Conservation (phyloP, 1,140 invertebrate species). For the Chironomus tepperi region DNA sequence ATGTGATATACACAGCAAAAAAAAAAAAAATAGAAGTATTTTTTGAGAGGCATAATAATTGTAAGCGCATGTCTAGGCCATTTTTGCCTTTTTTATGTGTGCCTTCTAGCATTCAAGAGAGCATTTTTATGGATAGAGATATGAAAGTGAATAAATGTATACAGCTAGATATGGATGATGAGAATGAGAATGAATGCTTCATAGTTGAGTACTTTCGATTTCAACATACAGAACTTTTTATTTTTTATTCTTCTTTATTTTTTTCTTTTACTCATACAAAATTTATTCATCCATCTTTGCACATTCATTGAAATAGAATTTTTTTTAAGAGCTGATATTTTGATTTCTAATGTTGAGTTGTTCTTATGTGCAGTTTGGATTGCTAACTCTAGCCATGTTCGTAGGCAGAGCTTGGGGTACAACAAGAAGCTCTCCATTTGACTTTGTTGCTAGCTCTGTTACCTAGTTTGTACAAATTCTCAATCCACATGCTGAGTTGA, state of each 20-base stretch:
- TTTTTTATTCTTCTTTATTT: neutral
- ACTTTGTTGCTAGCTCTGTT: too few relatives aligned
- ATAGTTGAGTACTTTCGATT: neutral
- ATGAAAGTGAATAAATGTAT: constrained; percentile 8
- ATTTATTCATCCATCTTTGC: neutral
- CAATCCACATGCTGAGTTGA: too few relatives aligned
- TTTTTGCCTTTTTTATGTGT: neutral
- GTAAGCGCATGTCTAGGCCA: constrained; percentile 23
- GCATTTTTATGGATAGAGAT: neutral
- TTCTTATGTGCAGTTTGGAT: too few relatives aligned
- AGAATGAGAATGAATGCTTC: too few relatives aligned
- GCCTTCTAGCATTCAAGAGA: neutral
- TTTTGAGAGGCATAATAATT: neutral
- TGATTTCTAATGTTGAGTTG: too few relatives aligned
- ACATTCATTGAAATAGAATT: neutral
- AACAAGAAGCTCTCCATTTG: too few relatives aligned
- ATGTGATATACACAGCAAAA: neutral
- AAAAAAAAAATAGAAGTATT: too few relatives aligned
- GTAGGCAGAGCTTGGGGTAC: too few relatives aligned
- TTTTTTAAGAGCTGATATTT: neutral
- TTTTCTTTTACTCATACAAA: neutral
- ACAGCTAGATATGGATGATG: neutral
- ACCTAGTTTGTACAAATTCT: too few relatives aligned
- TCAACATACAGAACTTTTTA: neutral
- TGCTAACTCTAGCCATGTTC: too few relatives aligned